phyloP scores from a whole-genome alignment of 1,140 invertebrate species.

The Drosophila pandora region DNA sequence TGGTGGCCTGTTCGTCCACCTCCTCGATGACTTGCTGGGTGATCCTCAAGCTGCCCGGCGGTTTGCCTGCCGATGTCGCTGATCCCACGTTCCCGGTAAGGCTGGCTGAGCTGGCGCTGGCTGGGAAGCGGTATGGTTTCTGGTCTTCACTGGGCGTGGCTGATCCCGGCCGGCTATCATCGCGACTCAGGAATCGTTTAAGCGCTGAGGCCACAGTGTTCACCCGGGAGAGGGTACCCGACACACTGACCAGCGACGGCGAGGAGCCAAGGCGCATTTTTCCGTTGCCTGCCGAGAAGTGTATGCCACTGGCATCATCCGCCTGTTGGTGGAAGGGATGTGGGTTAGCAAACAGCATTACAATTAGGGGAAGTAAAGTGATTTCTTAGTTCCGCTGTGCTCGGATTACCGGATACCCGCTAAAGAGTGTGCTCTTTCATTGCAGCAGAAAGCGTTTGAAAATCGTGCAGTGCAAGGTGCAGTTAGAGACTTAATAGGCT shows the following conservation, averaged over 20 bases:
- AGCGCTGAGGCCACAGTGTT: slow-evolving; percentile 90
- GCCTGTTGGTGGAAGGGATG: slow-evolving; percentile 72
- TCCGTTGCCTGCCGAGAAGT: slow-evolving; percentile 87
- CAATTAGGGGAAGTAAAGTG: not conserved
- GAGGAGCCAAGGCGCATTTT: slow-evolving; percentile 84
- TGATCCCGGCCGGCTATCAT: slow-evolving; percentile 85
- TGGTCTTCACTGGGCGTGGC: slow-evolving; percentile 74
- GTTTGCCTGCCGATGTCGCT: slow-evolving; percentile 37
- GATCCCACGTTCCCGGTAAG: slow-evolving; percentile 32
- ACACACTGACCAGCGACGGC: slow-evolving; percentile 84
- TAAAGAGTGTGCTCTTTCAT: slow-evolving; percentile 29
- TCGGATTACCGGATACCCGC: slow-evolving; percentile 47
- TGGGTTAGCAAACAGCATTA: not conserved
- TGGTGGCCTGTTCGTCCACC: slow-evolving; percentile 91
- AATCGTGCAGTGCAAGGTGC: slow-evolving; percentile 68
- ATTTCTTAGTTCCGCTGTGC: slow-evolving; percentile 24
- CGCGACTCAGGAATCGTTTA: slow-evolving; percentile 90
- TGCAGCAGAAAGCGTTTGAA: slow-evolving; percentile 63
- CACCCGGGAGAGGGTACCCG: slow-evolving; percentile 88
- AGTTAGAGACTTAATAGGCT: slow-evolving; percentile 70
- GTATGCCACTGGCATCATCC: slow-evolving; percentile 89
- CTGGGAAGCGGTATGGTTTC: slow-evolving; percentile 71
- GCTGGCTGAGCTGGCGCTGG: slow-evolving; percentile 74
- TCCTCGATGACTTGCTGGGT: slow-evolving; percentile 92
- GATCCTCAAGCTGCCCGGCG: slow-evolving; percentile 88